Percentiles rank a stretch among this genome's conserved stretches.
phyloP scores from a whole-genome alignment of 2,888 invertebrate genomes.

The Pristionchus mayeri region DNA sequence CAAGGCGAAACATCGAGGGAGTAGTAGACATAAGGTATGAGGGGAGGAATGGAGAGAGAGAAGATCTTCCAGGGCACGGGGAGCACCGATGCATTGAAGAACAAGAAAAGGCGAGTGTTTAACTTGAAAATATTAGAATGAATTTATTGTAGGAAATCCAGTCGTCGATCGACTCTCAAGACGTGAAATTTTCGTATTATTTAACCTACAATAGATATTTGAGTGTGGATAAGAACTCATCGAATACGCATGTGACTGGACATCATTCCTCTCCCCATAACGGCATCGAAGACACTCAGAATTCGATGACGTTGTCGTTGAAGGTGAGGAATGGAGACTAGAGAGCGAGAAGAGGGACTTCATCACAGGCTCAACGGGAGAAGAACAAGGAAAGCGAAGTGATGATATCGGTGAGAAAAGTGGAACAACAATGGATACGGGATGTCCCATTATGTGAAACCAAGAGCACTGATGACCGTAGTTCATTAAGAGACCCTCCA shows the following conservation, averaged over 20 bases:
- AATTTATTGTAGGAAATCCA: background rate
- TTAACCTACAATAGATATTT: background rate
- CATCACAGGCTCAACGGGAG: background rate
- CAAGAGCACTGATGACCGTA: too few relatives aligned
- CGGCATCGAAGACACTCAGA: background rate
- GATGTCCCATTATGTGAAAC: too few relatives aligned
- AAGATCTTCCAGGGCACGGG: background rate
- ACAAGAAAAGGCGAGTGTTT: background rate
- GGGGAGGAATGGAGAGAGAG: too few relatives aligned
- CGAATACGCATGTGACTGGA: background rate
- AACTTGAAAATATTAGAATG: background rate
- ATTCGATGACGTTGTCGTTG: background rate
- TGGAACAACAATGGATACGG: too few relatives aligned
- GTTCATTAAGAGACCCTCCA: too few relatives aligned
- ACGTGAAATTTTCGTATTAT: background rate
- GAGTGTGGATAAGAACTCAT: background rate
- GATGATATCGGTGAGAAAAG: background rate
- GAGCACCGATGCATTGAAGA: background rate
- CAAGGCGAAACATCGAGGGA: background rate
- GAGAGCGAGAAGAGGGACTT: background rate
- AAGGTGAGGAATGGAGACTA: background rate
- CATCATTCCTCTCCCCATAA: background rate
- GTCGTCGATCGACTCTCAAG: background rate
- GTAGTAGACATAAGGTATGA: too few relatives aligned
- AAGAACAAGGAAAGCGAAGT: background rate